Evolutionary conservation across 2,113 vertebrate genomes (phyloP).

Genomic region (Bos javanicus): DNA sequence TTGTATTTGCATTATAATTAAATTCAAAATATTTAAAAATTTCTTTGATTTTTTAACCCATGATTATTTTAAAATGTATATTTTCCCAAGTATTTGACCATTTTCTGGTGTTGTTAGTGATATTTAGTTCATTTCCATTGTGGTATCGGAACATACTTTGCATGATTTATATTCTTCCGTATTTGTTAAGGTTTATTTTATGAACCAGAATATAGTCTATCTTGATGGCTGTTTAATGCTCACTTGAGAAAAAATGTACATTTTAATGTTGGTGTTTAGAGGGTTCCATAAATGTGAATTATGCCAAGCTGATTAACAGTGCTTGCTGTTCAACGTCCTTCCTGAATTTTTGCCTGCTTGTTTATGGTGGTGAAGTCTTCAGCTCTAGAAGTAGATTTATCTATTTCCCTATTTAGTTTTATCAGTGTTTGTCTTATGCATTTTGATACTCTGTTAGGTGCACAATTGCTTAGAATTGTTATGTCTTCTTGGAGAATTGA

Average conservation of each 20-base stretch:
- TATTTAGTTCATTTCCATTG: not conserved
- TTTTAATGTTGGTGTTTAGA: not conserved
- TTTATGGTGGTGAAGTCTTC: not conserved
- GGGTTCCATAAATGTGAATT: not conserved
- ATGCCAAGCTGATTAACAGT: not conserved
- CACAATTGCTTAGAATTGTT: not conserved
- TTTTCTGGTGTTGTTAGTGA: not conserved
- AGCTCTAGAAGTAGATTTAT: not conserved
- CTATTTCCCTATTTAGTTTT: not conserved
- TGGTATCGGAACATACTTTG: not conserved
- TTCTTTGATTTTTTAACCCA: not conserved
- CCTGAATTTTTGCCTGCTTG: not conserved
- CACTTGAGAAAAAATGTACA: not conserved
- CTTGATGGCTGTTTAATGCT: not conserved
- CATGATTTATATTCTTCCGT: not conserved
- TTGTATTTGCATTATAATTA: not conserved
- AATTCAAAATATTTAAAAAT: not conserved
- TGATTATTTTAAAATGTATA: not conserved
- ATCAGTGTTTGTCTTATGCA: not conserved
- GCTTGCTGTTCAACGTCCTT: not conserved
- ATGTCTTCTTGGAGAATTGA: not conserved
- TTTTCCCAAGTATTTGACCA: not conserved
- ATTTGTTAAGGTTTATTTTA: not conserved
- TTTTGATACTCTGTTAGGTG: not conserved
- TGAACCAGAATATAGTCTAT: not conserved